Evolutionary conservation across 2,888 invertebrate genomes (phyloP).

Genomic region (Torymus aiolomorphi): DNA sequence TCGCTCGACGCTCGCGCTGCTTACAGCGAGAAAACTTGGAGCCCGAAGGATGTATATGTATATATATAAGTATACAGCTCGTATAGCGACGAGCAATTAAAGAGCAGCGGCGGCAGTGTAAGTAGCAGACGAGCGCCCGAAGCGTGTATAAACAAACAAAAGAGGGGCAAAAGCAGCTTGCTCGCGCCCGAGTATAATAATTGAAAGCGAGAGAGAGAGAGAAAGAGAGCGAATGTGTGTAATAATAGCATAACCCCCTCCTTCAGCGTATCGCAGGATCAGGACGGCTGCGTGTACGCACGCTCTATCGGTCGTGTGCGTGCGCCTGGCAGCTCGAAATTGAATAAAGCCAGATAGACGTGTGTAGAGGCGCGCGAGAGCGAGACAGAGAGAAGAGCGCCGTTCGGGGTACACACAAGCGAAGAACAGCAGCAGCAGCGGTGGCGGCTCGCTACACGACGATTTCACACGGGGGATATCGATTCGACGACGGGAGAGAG

Average conservation of each 20-base stretch:
- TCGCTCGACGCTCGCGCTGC: slow-evolving; percentile 2
- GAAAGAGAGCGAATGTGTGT: too few species aligned
- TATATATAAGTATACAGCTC: too few species aligned
- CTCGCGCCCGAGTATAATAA: neutral
- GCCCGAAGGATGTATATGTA: neutral
- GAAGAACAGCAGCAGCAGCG: neutral
- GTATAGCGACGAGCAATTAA: slow-evolving; percentile 9
- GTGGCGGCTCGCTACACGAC: neutral
- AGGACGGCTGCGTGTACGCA: too few species aligned
- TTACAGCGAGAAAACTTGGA: slow-evolving; percentile 16
- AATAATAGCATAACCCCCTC: neutral
- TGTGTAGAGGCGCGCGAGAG: neutral
- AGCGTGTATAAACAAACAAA: slow-evolving; percentile 44
- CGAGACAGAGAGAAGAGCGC: neutral
- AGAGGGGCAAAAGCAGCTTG: neutral
- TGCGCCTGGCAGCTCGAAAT: neutral
- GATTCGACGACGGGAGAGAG: slow-evolving; percentile 39
- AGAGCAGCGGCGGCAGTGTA: neutral
- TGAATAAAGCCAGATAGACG: neutral
- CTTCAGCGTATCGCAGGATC: neutral
- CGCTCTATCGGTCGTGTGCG: too few species aligned
- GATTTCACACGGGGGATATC: slow-evolving; percentile 52
- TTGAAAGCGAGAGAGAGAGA: neutral
- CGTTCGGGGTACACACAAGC: neutral
- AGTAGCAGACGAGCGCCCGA: slow-evolving; percentile 32